A percentile compares a stretch with the other conserved stretches of the same genome.
Evolutionary conservation across 1,140 invertebrate species (phyloP).

Genomic region (Doryteuthis pealeii): DNA sequence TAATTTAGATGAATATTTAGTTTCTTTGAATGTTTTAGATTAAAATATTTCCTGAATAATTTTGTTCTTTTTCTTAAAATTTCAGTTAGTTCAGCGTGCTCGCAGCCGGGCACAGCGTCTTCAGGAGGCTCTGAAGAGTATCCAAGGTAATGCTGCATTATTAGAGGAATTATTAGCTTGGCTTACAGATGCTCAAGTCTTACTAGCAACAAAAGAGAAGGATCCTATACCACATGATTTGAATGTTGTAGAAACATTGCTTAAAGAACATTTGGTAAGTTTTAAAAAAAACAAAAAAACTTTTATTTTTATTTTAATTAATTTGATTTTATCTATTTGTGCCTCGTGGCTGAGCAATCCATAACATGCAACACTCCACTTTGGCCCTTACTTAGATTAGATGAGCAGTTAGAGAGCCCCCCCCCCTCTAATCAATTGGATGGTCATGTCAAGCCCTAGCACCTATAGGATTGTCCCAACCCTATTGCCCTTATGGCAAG

Average conservation of each 20-base stretch:
- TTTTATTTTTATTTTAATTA: background rate
- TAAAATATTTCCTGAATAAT: too few relatives aligned
- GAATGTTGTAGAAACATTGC: slow-evolving; percentile 53
- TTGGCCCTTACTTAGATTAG: too few relatives aligned
- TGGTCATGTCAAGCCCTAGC: too few relatives aligned
- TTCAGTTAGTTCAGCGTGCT: slow-evolving; percentile 47
- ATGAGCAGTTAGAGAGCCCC: too few relatives aligned
- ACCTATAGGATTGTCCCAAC: too few relatives aligned
- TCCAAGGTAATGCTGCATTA: slow-evolving; percentile 65
- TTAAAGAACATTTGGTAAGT: slow-evolving; percentile 56
- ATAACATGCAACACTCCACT: too few relatives aligned
- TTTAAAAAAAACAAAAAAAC: background rate
- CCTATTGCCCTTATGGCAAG: too few relatives aligned
- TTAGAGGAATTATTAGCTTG: slow-evolving; percentile 91
- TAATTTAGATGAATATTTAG: too few relatives aligned
- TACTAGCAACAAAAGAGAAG: slow-evolving; percentile 80
- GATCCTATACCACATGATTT: slow-evolving; percentile 76
- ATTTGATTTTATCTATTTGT: background rate
- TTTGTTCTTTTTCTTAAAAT: background rate
- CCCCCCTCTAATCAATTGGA: too few relatives aligned
- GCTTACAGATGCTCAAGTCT: slow-evolving; percentile 86
- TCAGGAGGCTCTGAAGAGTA: slow-evolving; percentile 71
- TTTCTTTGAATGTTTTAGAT: too few relatives aligned
- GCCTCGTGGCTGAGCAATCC: too few relatives aligned
- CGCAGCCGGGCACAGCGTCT: slow-evolving; percentile 80